Evolutionary conservation across 2,797 vertebrate species (phyloP).

Genomic region (Thamnophis elegans): DNA sequence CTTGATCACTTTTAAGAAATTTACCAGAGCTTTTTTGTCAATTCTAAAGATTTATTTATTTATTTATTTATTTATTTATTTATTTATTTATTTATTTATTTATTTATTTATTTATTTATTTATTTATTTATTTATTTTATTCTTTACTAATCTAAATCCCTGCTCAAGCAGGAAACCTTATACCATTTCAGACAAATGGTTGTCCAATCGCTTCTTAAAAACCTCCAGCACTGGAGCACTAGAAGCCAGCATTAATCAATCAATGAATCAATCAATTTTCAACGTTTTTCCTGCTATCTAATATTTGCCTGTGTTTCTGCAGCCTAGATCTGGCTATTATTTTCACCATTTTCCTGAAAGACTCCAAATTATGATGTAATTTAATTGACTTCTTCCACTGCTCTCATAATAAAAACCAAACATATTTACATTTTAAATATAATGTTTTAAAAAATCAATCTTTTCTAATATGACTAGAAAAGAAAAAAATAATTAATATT

Average conservation of each 20-base stretch:
- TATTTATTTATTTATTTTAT: too few species aligned
- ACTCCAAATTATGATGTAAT: neutral
- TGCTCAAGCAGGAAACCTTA: neutral
- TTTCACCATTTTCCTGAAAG: neutral
- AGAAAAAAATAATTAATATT: constrained; percentile 39
- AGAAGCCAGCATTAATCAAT: neutral
- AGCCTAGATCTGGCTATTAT: neutral
- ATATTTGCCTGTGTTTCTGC: neutral
- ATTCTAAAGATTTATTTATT: neutral
- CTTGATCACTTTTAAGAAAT: neutral
- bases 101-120: too few species aligned
- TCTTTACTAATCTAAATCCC: neutral
- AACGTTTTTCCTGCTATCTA: neutral
- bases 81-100: too few species aligned
- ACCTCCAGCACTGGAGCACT: neutral
- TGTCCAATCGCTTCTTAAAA: neutral
- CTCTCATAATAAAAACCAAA: neutral
- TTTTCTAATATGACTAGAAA: constrained; percentile 40
- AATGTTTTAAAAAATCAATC: constrained; percentile 16
- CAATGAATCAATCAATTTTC: neutral
- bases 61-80: too few species aligned
- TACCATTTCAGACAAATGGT: neutral
- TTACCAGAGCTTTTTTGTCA: neutral
- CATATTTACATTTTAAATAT: neutral
- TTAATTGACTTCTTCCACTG: neutral